Conservation (phyloP, 2,113 vertebrate species). For the Pseudolaguvia tuberculata region DNA sequence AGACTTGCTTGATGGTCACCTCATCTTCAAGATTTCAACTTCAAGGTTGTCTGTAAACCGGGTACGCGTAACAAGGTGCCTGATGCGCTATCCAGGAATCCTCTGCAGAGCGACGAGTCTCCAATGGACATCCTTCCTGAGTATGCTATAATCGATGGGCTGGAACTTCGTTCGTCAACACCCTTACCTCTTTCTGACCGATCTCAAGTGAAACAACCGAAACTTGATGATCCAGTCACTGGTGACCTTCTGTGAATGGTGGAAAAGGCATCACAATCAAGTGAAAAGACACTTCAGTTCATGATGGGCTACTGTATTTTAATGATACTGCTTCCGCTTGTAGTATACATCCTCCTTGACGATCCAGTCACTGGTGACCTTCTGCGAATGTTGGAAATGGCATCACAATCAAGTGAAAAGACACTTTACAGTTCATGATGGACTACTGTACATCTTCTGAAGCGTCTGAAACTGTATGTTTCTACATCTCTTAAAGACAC, state of each 20-base stretch:
- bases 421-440: not conserved
- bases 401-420: not conserved
- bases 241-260: not conserved
- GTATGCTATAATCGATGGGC: not conserved
- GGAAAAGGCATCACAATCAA: not conserved
- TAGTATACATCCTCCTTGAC: not conserved
- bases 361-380: not conserved
- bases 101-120: rapidly evolving
- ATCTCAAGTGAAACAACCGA: not conserved
- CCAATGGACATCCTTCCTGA: not conserved
- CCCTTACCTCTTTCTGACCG: not conserved
- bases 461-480: conserved; percentile 13
- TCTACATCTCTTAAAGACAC: not conserved
- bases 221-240: conserved; percentile 2
- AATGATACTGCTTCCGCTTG: conserved; percentile 1
- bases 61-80: conserved; percentile 7
- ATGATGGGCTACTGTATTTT: conserved; percentile 22
- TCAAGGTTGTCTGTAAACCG: conserved; percentile 17
- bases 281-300: not conserved
- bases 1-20: too few species aligned
- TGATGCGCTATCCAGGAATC: not conserved
- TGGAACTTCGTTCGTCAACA: not conserved
- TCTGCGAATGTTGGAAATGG: not conserved
- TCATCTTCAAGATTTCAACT: not conserved
- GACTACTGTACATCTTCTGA: conserved; percentile 34